Base-by-base conservation (phyloP, 2,797 vertebrate genomes). In the Dryobates pubescens region DNA sequence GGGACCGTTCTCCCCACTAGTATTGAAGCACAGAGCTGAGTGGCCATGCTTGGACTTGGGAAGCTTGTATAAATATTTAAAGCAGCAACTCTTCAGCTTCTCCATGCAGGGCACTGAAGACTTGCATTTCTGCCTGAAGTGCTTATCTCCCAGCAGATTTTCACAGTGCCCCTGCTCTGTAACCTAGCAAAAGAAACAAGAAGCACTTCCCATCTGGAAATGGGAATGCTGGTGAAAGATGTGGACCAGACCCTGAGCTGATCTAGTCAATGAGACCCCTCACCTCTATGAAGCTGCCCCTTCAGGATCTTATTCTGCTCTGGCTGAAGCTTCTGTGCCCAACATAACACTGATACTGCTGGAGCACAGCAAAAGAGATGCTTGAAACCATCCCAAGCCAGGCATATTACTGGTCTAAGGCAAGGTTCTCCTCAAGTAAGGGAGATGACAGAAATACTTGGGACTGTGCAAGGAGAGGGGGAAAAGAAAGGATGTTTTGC, bases 1-100 rank as follows among this genome's bases (percentile, higher is more conserved):
- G 34, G 36, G 9, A 36, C 29, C 14, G 29, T 34, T 2, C 13
- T 26, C 20, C 57, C 54, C 1, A 0, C 59, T 74, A 34, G 2
- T 72, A 9, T 16, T n/a, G 30, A 69, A 73, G 59, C 18, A 19
- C n/a, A 59, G 59, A 62, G 73, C 87, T 43, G 27, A 56, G 47
- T 7, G 53, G 12, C 62, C 64, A 32, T 32, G 23, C 67, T 65
- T 62, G 56, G 32, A 5, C 61, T 67, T 17, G 29, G 38, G 51
- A 53, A 63, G 43, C 51, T 76, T 49, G 6, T 34, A 3, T 29
- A 67, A 72, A 19, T 85, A 47, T 81, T 53, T 72, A 61, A 92
- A 82, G 59, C 36, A 72, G 14, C 43, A 61, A 53, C 59, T 78
- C 19, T 86, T 20, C 56, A 80, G 17, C 62, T 77, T 43, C 69